Evolutionary conservation across 2,888 invertebrate species (phyloP).

Genomic region (Seira ritae): DNA sequence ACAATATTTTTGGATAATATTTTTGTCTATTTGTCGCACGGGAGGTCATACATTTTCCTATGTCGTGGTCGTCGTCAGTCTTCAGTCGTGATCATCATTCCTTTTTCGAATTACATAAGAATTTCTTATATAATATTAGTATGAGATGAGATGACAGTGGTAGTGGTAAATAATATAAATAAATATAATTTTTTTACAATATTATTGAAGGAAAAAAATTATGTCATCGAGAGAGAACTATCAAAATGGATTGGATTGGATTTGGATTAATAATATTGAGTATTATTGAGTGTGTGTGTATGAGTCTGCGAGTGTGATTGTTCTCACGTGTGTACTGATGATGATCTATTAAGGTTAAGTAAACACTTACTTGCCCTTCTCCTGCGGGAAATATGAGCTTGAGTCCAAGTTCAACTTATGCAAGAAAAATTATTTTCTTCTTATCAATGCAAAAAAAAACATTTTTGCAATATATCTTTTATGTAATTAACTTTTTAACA

Average conservation of each 20-base stretch:
- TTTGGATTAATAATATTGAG: too few relatives aligned
- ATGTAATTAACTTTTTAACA: too few relatives aligned
- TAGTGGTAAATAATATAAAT: too few relatives aligned
- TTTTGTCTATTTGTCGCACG: neutral
- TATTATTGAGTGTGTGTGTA: too few relatives aligned
- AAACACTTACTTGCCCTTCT: constrained; percentile 15
- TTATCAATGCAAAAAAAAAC: too few relatives aligned
- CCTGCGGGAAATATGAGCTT: neutral
- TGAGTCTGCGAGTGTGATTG: constrained; percentile 5
- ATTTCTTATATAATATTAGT: neutral
- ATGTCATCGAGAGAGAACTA: constrained; percentile 18
- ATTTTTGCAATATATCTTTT: too few relatives aligned
- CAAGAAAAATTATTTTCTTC: neutral
- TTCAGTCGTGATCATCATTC: constrained; percentile 5
- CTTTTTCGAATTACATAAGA: neutral
- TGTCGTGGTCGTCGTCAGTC: neutral
- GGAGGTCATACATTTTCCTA: neutral
- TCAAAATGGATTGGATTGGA: too few relatives aligned
- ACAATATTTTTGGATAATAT: constrained; percentile 2
- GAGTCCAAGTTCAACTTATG: neutral
- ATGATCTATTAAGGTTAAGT: constrained; percentile 20
- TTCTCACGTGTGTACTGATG: constrained; percentile 16
- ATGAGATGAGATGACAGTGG: too few relatives aligned
- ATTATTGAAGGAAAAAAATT: neutral
- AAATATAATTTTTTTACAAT: neutral